Base-by-base conservation (phyloP, 2,888 invertebrate species). In the Linnaemya tessellans region DNA sequence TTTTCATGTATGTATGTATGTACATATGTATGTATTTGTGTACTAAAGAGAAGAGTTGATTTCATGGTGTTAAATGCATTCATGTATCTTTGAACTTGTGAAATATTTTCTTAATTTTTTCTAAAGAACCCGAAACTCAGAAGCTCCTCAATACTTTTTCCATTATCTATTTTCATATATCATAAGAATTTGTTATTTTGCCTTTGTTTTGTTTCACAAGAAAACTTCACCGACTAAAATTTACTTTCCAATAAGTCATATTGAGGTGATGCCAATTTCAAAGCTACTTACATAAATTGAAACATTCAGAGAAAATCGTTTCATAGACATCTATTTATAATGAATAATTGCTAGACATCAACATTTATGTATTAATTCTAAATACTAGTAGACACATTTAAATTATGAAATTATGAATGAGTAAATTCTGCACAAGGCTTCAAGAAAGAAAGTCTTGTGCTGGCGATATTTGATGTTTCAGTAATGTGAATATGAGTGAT, bases 201-300 rank as follows among this genome's bases (percentile, higher is more conserved):
- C 64, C 58, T 43, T 43, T 60, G 1, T 51, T 84, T 65, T 54
- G 85, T 85, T 85, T 85, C 85, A 71, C 70, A 85, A 85, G 82
- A 85, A 85, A 82, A 82, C 85, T 85, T 85, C 85, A 85, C 85
- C 85, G 85, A 85, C 85, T 85, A 85, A 82, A 77, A 49, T 71
- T 68, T 60, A 71, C 70, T 54, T 3, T 68, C 73, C 78, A 74
- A 70, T 74, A 79, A 71, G 18, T 77, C 64, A 49, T 73, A 67
- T 71, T 70, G 35, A 79, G 65, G 54, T 30, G n/a, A 73, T 58
- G 64, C 81, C 78, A 82, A 81, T 79, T 84, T 68, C 49, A 68
- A 73, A 81, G 15, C 60, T 60, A 81, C 64, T 30, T 30, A 30
- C 5, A 30, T 30, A 30, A 15, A 81, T 56, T 62, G 65, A 75